Evolutionary conservation across 30 jellyfish, hydroid and myxozoan species (phyloP).

Genomic region (Aurelia coerulea): DNA sequence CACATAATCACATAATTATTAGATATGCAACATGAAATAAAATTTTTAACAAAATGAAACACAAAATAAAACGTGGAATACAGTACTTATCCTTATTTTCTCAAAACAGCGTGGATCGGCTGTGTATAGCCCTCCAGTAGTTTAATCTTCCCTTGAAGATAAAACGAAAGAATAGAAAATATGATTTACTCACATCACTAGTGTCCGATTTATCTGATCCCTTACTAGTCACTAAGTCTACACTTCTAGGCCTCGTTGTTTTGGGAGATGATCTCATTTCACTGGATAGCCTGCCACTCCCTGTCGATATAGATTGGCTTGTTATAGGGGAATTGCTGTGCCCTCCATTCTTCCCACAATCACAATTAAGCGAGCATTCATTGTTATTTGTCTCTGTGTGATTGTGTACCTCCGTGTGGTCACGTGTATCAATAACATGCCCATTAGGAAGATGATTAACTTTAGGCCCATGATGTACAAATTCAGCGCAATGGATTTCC

Average conservation of each 20-base stretch:
- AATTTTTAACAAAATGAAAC: too few species aligned
- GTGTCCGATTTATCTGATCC: slow-evolving; percentile 31
- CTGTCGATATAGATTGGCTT: slow-evolving; percentile 19
- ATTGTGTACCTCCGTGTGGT: not conserved
- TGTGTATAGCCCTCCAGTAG: too few species aligned
- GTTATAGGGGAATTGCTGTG: slow-evolving; percentile 16
- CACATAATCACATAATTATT: too few species aligned
- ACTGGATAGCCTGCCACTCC: slow-evolving; percentile 14
- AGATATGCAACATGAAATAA: too few species aligned
- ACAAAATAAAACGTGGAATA: too few species aligned
- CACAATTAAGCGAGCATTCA: slow-evolving; percentile 40
- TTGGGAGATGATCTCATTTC: slow-evolving; percentile 17
- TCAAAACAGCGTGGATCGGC: too few species aligned
- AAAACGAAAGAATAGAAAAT: too few species aligned
- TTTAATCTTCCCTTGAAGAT: too few species aligned
- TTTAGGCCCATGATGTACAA: slow-evolving; percentile 47
- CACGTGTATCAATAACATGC: slow-evolving; percentile 32
- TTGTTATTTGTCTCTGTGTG: slow-evolving; percentile 25
- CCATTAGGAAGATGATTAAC: slow-evolving; percentile 42
- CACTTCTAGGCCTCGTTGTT: slow-evolving; percentile 29
- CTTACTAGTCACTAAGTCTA: slow-evolving; percentile 39
- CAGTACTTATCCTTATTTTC: too few species aligned
- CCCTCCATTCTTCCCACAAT: slow-evolving; percentile 46
- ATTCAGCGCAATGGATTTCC: slow-evolving; percentile 51
- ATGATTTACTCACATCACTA: slow-evolving; percentile 7